phyloP scores from a whole-genome alignment of 1,140 invertebrate genomes.

The Microplitis demolitor region DNA sequence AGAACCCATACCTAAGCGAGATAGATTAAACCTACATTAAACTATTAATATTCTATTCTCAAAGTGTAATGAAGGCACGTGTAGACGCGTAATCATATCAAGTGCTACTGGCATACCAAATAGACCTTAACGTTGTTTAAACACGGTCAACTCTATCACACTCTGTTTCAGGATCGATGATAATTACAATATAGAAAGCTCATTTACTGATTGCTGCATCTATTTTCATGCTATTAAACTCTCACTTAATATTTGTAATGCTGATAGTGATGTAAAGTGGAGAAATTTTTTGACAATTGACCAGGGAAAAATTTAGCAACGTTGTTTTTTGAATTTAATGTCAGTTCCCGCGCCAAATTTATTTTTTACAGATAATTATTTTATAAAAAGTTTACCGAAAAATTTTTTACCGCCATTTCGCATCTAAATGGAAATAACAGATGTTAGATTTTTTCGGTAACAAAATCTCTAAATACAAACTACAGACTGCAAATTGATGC shows the following conservation, averaged over 20 bases:
- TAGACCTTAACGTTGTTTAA: slow-evolving; percentile 1
- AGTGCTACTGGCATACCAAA: background rate
- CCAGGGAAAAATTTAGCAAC: no score
- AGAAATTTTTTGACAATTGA: no score
- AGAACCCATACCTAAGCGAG: background rate
- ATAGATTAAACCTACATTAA: background rate
- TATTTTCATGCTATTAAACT: background rate
- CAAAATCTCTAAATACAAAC: no score
- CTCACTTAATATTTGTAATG: background rate
- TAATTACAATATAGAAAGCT: background rate
- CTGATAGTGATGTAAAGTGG: no score
- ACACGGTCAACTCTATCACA: background rate
- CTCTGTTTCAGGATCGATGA: background rate
- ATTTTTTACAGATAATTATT: no score
- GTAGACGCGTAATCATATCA: slow-evolving; percentile 3
- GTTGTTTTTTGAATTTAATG: no score
- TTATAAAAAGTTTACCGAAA: no score
- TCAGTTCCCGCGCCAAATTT: no score
- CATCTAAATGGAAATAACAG: no score
- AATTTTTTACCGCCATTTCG: no score
- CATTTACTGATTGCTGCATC: background rate
- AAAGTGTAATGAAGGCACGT: slow-evolving; percentile 1
- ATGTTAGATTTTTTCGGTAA: no score
- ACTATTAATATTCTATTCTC: slow-evolving; percentile 6
- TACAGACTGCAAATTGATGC: no score